Evolutionary conservation across 1,140 invertebrate genomes (phyloP), one percentile per base, ranked within the genome.

Genomic region (Drosophila burlai): DNA sequence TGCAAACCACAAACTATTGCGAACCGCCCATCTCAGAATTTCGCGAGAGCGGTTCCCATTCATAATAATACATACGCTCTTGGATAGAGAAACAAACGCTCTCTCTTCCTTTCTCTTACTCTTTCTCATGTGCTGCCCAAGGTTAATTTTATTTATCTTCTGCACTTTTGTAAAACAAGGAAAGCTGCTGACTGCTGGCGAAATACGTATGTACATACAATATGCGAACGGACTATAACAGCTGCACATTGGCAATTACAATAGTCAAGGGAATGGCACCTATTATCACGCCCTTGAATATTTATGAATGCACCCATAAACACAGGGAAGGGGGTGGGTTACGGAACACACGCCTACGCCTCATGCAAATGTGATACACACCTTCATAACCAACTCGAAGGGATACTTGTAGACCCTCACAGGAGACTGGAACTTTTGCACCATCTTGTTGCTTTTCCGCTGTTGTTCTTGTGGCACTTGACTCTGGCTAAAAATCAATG

Each of bases 341-440:
- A 45, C 9, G 64, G 54, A 18, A 21, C 52, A 43, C 62, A 72
- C 69, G 69, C 69, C 69, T 67, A 72, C 62, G 43, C 36, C 75
- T 67, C 61, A 57, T 62, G 73, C 77, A 81, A 80, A 84, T 74
- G 74, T 73, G 58, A 83, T 93, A 97, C 97, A 96, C 94, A 98
- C 98, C 94, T 96, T 96, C 98, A 99, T 99, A 59, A 99, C 97
- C 87, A 99, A 95, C 93, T 99, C 98, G 93, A 99, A 99, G 36
- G 98, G 97, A 93, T 98, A 97, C 94, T 99, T 99, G 94, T 99
- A 99, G 63, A 99, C 97, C 94, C 98, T 95, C 6, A 99, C 97
- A 76, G 98, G 98, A 67, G 97, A 98, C 92, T 98, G 97, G 94
- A 99, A 99, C 93, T 98, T 98, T 94, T 99, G 98, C 84, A 99